Evolutionary conservation across 2,888 invertebrate genomes (phyloP), one percentile per base, ranked within the genome.

Genomic region (Strigamia maritima): DNA sequence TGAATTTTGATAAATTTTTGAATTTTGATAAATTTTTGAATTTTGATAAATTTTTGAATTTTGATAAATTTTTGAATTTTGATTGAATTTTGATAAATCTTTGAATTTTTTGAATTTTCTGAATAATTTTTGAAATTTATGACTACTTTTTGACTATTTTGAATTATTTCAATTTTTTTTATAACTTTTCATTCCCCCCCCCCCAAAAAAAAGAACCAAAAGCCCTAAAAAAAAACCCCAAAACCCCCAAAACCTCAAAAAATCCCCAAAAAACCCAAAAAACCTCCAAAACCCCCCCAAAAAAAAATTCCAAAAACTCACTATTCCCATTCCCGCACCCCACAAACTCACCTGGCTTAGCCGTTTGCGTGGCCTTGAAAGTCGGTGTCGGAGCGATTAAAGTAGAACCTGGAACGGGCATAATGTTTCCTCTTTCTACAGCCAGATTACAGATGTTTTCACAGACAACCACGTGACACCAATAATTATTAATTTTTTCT

Each of bases 321-420:
- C 19, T 8, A 65, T 8, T 8, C 65, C 65, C 65, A 65, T 8
- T 24, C 54, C 4, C 8, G n/a, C n/a, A n/a, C n/a, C 40, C 8
- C 40, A 65, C n/a, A 12, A 31, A 74, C 74, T 74, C 31, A 74
- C 74, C 74, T 74, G 74, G 74, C 16, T 22, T 74, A 12, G 74
- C 31, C 26, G 74, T 74, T 19, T 26, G 19, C 14, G 74, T 74
- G 12, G 74, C 74, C 74, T 74, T 74, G 31, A 74, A 74, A 31
- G 74, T 74, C 10, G 74, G 74, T 6, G 24, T 28, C 74, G 74
- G 74, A 14, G 74, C 26, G 74, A 74, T 26, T 22, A 74, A 74
- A 31, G 74, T 74, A 24, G 26, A 74, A 26, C 74, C 74, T 74
- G 74, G 74, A 74, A 74, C 74, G 31, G 74, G 74, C 74, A 74